Evolutionary conservation across 2,888 invertebrate species (phyloP), one percentile per base, ranked within the genome.

Genomic region (Callimorpha dominula): DNA sequence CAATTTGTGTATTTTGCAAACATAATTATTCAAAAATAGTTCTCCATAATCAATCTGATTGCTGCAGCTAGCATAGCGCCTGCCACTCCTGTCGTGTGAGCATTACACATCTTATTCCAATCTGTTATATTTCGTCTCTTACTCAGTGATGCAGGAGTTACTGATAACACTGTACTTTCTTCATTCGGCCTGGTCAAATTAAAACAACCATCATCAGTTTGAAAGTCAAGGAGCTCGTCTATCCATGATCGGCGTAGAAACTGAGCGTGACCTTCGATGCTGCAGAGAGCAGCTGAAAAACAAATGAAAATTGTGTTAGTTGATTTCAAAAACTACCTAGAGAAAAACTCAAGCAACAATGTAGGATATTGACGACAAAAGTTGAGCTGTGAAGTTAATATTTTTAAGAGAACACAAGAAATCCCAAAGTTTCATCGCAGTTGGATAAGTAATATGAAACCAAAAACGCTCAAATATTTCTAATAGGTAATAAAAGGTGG

Each of bases 121-220:
- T 17, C 68, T 31, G 12, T 60, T 12, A 49, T 63, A 49, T 17
- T 71, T n/a, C n/a, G 2, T 0, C 12, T 68, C 50, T 0, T 64
- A n/a, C 0, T 74, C 31, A 1, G 3, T 4, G 75, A 69, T 63
- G 8, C 1, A 69, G 43, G 0, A 31, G 7, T 5, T 31, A 7
- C 0, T 57, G 8, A n/a, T 65, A 11, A 11, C 60, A 20, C 12
- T 42, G 11, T 11, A 15, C 31, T 40, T 14, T 60, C 57, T 9
- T 74, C 42, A 4, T 71, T 20, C 4, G 69, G 62, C 17, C 11
- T 73, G 4, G 73, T 69, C 17, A 65, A 43, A 14, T 70, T 75
- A 72, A 90, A 91, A 72, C 92, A 93, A 4, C 93, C 93, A 12
- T 71, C 43, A 0, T 69, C 17, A 2, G 86, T 86, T 80, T 92